Evolutionary conservation across 2,113 vertebrate species (phyloP).

Genomic region (Psettodes erumei): DNA sequence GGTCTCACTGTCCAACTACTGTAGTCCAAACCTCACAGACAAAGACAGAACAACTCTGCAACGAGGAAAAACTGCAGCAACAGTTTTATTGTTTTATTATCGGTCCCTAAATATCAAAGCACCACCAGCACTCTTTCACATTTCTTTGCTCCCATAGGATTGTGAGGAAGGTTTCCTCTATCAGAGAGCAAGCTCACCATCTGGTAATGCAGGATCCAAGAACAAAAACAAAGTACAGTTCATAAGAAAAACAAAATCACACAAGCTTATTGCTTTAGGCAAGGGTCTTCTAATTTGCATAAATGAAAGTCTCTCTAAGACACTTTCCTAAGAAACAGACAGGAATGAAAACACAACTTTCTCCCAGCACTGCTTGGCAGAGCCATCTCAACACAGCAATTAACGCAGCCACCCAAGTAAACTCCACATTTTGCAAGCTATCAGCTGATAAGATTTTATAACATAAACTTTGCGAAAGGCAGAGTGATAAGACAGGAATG

Average conservation of each 20-base stretch:
- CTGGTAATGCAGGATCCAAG: background rate
- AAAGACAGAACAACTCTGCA: background rate
- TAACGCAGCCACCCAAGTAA: background rate
- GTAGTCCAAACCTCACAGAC: background rate
- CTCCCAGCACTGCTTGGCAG: too few relatives aligned
- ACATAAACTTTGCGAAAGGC: background rate
- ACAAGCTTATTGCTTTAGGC: background rate
- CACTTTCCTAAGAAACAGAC: background rate
- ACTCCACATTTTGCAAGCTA: background rate
- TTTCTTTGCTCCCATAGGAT: too few relatives aligned
- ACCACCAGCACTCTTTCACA: background rate
- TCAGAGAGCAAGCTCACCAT: background rate
- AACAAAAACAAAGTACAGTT: background rate
- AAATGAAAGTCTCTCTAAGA: constrained; percentile 23
- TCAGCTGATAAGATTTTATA: constrained; percentile 14
- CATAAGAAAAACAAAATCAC: background rate
- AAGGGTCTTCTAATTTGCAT: background rate
- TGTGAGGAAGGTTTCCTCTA: background rate
- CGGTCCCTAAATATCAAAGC: too few relatives aligned
- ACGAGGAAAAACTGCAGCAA: background rate
- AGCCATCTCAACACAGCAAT: background rate
- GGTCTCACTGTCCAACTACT: background rate
- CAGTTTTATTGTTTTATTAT: too few relatives aligned
- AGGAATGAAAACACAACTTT: constrained; percentile 15
- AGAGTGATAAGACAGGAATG: constrained; percentile 1